Conservation (phyloP, 2,797 vertebrate genomes). For the Channallabes apus region DNA sequence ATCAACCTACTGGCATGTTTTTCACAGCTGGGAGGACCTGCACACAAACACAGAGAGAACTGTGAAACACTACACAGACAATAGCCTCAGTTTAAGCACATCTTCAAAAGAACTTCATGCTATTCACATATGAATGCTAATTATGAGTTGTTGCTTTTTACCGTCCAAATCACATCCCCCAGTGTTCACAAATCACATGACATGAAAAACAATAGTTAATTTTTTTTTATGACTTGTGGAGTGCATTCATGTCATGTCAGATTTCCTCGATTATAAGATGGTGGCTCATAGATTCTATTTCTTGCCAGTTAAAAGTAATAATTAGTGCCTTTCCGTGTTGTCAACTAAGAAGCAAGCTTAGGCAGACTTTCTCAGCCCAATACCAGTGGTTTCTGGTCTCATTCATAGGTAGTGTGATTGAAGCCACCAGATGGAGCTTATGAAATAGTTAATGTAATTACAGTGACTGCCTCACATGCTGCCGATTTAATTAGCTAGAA, state of each 20-base stretch:
- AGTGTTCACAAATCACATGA: background rate
- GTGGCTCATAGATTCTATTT: background rate
- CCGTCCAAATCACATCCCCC: too few species aligned
- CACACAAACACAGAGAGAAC: background rate
- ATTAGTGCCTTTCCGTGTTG: background rate
- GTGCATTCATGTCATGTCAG: conserved; percentile 5
- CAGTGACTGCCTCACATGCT: background rate
- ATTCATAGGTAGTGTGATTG: background rate
- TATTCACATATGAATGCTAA: background rate
- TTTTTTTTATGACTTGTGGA: background rate
- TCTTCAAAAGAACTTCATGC: background rate
- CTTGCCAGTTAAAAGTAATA: background rate
- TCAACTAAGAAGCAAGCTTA: background rate
- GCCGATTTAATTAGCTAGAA: background rate
- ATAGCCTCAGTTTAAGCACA: background rate
- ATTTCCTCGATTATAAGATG: background rate
- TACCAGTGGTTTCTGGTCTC: conserved; percentile 3
- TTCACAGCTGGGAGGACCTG: background rate
- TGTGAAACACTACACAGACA: background rate
- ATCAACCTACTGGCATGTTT: background rate
- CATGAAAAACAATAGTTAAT: background rate
- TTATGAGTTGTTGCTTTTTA: background rate
- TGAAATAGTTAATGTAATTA: background rate
- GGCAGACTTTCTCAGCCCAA: background rate
- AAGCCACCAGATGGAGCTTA: background rate